Evolutionary conservation across 2,888 invertebrate genomes (phyloP).

Genomic region (Acholoe squamosa): DNA sequence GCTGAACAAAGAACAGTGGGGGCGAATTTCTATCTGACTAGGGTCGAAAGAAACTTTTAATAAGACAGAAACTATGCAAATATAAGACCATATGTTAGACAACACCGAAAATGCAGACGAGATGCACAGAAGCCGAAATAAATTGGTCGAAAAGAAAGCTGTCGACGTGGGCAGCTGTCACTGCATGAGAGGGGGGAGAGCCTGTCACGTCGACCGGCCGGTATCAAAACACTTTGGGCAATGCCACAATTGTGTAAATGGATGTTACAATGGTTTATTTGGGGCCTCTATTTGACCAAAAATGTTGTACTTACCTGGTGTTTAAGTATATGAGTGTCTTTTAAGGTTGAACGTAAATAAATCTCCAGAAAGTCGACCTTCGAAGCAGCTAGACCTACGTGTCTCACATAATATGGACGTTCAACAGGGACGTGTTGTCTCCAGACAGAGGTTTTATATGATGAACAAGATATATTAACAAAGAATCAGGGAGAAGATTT

Average conservation of each 20-base stretch:
- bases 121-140: neutral
- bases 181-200: neutral
- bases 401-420: slow-evolving; percentile 63
- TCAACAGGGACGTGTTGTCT: slow-evolving; percentile 49
- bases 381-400: slow-evolving; percentile 46
- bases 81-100: too few species aligned
- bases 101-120: neutral
- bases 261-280: neutral
- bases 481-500: too few species aligned
- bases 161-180: slow-evolving; percentile 53
- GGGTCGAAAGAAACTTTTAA: too few species aligned
- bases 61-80: too few species aligned
- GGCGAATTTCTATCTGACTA: too few species aligned
- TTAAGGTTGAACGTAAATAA: neutral
- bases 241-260: neutral
- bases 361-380: slow-evolving; percentile 44
- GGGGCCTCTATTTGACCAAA: neutral
- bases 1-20: too few species aligned
- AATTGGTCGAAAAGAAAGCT: neutral
- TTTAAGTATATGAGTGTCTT: neutral
- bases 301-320: neutral
- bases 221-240: slow-evolving; percentile 24
- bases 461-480: too few species aligned
- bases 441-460: neutral
- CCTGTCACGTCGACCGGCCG: slow-evolving; percentile 52